These are phyloP conservation scores for Cheilosia grossa DNA, from an alignment of 2,888 invertebrate species.

Conservation along the genomic window DNA sequence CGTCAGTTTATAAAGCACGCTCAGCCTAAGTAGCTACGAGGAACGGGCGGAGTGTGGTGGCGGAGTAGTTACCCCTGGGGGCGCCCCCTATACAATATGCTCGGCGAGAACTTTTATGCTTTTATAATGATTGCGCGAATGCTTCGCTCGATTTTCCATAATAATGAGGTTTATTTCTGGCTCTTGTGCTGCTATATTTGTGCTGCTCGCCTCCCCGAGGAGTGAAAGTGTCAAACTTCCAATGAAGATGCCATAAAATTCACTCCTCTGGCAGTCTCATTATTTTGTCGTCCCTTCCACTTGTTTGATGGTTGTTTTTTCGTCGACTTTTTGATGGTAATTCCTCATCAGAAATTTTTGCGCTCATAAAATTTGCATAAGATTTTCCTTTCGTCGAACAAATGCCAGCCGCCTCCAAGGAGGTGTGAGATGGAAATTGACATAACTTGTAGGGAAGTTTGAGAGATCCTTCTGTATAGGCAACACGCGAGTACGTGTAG, in stretches of 20 bases:
- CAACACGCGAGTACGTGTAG: constrained; percentile 8
- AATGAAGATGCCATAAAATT: constrained; percentile 68
- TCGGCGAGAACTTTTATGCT: constrained; percentile 61
- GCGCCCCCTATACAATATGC: constrained; percentile 52
- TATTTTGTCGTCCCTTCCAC: constrained; percentile 60
- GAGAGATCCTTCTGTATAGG: constrained; percentile 30
- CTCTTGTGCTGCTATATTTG: constrained; percentile 13
- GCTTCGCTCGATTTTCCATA: constrained; percentile 64
- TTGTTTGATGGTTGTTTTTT: constrained; percentile 39
- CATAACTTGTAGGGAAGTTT: constrained; percentile 48
- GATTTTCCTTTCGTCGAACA: constrained; percentile 37
- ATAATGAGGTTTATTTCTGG: constrained; percentile 59
- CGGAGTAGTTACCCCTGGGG: constrained; percentile 44
- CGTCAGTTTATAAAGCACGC: constrained; percentile 18
- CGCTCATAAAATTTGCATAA: constrained; percentile 70
- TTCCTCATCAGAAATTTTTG: constrained; percentile 70
- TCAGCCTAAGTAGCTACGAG: constrained; percentile 46
- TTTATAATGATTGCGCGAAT: constrained; percentile 72
- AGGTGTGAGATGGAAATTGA: constrained; percentile 36
- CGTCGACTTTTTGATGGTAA: constrained; percentile 66
- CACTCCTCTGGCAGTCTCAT: constrained; percentile 68
- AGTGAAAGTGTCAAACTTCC: constrained; percentile 69
- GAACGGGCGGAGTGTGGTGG: not conserved
- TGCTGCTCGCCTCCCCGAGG: constrained; percentile 20
- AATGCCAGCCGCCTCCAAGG: constrained; percentile 10